Conservation (phyloP, 2,797 vertebrate genomes). For the Betta splendens region DNA sequence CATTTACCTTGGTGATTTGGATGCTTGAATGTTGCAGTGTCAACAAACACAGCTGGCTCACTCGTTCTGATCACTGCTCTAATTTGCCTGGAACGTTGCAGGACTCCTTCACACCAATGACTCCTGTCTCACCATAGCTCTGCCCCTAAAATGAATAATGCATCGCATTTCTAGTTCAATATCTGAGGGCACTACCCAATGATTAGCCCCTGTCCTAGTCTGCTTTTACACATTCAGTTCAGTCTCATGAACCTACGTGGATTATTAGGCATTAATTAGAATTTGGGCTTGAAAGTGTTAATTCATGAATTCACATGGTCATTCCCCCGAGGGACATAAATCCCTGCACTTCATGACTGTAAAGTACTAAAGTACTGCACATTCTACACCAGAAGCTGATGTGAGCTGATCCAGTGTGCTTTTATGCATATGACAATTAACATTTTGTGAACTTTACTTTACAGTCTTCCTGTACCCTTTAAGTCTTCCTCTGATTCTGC, state of each 20-base stretch:
- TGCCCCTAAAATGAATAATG: constrained; percentile 56
- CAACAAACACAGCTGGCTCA: constrained; percentile 7
- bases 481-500: too few species aligned
- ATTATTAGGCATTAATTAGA: constrained; percentile 11
- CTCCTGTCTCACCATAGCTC: constrained; percentile 14
- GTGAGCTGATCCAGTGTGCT: background rate
- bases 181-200: constrained; percentile 45
- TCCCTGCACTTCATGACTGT: constrained; percentile 17
- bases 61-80: constrained; percentile 1
- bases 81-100: constrained; percentile 17
- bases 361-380: too few species aligned
- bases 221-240: constrained; percentile 36
- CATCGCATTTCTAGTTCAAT: constrained; percentile 44
- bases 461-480: too few species aligned
- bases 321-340: constrained; percentile 38
- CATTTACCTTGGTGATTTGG: background rate
- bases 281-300: constrained; percentile 20
- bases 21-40: too few species aligned
- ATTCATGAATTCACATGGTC: constrained; percentile 51
- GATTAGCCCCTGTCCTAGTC: constrained; percentile 43
- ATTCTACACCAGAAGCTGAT: constrained; percentile 16
- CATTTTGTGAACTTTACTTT: too few species aligned
- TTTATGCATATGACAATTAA: background rate
- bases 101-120: constrained; percentile 11
- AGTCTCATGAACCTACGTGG: constrained; percentile 35